Evolutionary conservation across 1,140 invertebrate genomes (phyloP), one percentile per base, ranked within the genome.

Genomic region (Pemphigus obesinymphae): DNA sequence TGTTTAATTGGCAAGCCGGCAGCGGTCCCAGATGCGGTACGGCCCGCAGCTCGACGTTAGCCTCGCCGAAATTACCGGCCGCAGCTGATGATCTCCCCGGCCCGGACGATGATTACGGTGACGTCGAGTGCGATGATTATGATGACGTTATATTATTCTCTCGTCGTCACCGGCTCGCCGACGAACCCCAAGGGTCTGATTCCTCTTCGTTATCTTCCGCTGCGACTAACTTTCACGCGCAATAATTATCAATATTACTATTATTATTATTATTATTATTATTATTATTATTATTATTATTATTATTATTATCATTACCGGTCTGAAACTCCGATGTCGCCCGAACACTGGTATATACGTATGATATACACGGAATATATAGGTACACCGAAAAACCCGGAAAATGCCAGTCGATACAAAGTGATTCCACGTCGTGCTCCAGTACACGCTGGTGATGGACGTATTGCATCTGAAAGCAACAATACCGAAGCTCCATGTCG

Each of bases 1-100:
- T 23, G 53, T 80, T 80, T 80, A 80, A 80, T 80, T 80, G 76
- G 76, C 76, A 17, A 80, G 63, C 76, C 76, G 53, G 1, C 20
- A 37, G 1, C 20, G 55, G 76, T 29, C 76, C 53, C 76, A 80
- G 76, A 63, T 80, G 76, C 76, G 55, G 45, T 26, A n/a, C 53
- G 37, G 37, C 37, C 15, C 37, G 10, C 76, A n/a, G n/a, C 7
- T 15, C 31, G 34, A 31, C 50, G 76, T 80, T 29, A 29, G 55
- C 34, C 76, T 55, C 50, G 37, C 37, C 34, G 55, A 80, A 80
- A 80, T 80, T 80, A 80, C 50, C 75, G 75, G 53, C 34, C 75
- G 75, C 75, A 80, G 75, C 75, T 80, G 75, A 80, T 76, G 48
- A n/a, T 70, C 63, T 3, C 70, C 8, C 15, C 48, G 26, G n/a